Evolutionary conservation across 2,797 vertebrate species (phyloP).

Genomic region (Sebastes flavidus): DNA sequence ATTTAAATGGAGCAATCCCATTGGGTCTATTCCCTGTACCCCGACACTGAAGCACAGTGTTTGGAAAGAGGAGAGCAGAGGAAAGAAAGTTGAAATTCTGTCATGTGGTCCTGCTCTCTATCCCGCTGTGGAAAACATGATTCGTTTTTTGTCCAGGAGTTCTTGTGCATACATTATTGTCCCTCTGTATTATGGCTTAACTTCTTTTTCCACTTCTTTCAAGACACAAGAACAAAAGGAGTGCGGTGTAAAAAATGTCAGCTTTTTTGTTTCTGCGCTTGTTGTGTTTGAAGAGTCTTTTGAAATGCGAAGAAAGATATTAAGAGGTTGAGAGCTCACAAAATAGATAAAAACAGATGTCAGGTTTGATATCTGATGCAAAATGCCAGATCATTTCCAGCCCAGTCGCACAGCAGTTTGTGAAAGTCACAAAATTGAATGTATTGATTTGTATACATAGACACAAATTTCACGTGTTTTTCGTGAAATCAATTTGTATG

Average conservation of each 20-base stretch:
- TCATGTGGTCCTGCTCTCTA: conserved; percentile 64
- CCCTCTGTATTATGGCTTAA: conserved; percentile 65
- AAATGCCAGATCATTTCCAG: neutral
- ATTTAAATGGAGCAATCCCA: conserved; percentile 65
- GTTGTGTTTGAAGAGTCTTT: neutral
- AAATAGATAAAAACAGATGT: neutral
- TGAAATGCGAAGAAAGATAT: conserved; percentile 7
- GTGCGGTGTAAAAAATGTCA: conserved; percentile 8
- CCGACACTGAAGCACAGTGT: conserved; percentile 39
- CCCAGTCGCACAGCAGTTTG: too few species aligned
- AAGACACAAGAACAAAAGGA: conserved; percentile 58
- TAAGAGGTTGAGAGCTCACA: neutral
- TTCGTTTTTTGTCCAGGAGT: conserved; percentile 78
- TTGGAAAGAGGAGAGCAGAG: conserved; percentile 34
- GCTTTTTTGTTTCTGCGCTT: conserved; percentile 29
- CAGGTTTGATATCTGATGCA: neutral
- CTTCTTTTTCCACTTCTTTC: conserved; percentile 54
- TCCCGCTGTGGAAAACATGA: conserved; percentile 79
- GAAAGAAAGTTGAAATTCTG: conserved; percentile 63
- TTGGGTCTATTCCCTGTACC: conserved; percentile 48
- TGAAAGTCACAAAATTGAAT: too few species aligned
- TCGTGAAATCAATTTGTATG: too few species aligned
- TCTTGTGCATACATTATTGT: conserved; percentile 66
- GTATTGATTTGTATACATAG: too few species aligned
- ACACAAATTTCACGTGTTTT: too few species aligned